Conservation (phyloP, 2,888 invertebrate genomes). For the Loripinus fragilis region DNA sequence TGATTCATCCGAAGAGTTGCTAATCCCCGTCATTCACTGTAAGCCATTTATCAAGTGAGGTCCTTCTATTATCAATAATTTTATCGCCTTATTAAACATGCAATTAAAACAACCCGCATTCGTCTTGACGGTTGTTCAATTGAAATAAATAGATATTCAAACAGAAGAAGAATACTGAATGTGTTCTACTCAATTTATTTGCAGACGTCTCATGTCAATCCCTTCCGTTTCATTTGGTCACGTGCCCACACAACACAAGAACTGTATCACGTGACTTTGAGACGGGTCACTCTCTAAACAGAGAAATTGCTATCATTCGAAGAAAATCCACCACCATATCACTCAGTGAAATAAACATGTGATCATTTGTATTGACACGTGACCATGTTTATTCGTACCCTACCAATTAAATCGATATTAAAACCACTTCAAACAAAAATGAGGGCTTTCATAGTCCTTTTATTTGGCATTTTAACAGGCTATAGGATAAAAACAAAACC, state of each 20-base stretch:
- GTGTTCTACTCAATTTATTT: slow-evolving; percentile 11
- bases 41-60: slow-evolving; percentile 15
- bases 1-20: background rate
- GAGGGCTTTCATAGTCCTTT: slow-evolving; percentile 43
- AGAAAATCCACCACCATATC: slow-evolving; percentile 5
- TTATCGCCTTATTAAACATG: slow-evolving; percentile 16
- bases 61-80: background rate
- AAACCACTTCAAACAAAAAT: slow-evolving; percentile 15
- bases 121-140: background rate
- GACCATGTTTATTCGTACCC: background rate
- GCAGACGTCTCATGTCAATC: background rate
- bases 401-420: slow-evolving; percentile 2
- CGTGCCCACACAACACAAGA: background rate
- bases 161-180: slow-evolving; percentile 10
- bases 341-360: background rate
- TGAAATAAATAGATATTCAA: slow-evolving; percentile 16
- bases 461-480: slow-evolving; percentile 60
- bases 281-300: background rate
- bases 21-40: slow-evolving; percentile 8
- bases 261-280: background rate
- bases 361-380: background rate
- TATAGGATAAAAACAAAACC: slow-evolving; percentile 51
- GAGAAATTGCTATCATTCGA: background rate
- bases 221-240: slow-evolving; percentile 4
- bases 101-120: slow-evolving; percentile 18